Evolutionary conservation across 2,888 invertebrate species (phyloP), one percentile per base, ranked within the genome.

Genomic region (Drosophila histrio): DNA sequence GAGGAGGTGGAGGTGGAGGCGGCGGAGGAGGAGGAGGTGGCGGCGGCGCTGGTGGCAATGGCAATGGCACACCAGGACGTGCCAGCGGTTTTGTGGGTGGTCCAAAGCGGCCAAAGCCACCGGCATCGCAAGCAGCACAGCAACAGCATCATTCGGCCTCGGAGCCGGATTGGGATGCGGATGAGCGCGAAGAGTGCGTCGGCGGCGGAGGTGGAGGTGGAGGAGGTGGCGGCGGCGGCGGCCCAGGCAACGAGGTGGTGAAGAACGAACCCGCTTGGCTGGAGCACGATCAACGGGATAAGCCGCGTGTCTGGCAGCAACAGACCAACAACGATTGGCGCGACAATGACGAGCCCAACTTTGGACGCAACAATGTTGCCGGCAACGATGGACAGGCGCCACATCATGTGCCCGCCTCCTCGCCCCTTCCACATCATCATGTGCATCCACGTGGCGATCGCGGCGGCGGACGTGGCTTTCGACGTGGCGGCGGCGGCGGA

Each of bases 121-220:
- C 63, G 4, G 4, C 50, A 3, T 70, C 64, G 22, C 72, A 46
- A 57, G 26, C 43, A 6, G 6, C 43, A 11, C 65, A 71, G 19
- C 72, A 64, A 24, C 88, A 70, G 8, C 76, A 87, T 44, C 89
- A 90, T 30, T 87, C 91, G 0, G 77, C 88, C 2, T 91, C 91
- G 0, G 91, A 91, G 59, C 91, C 91, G 0, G 91, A 91, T 50
- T 91, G 91, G 91, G 91, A 91, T 74, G 88, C 89, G 1, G 91
- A 90, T 46, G 91, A 91, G 9, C 86, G 76, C 19, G 78, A 89
- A 8, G 79, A 78, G 9, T 54, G 81, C 3, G 72, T 54, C 28
- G 34, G 61, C n/a, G 34, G 68, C 2, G 47, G 49, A 3, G 63
- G 49, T 11, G 70, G 15, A 3, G 49, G 80, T 1, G 72, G 46